Conservation (phyloP, 2,113 vertebrate genomes). For the Gulo gulo region DNA sequence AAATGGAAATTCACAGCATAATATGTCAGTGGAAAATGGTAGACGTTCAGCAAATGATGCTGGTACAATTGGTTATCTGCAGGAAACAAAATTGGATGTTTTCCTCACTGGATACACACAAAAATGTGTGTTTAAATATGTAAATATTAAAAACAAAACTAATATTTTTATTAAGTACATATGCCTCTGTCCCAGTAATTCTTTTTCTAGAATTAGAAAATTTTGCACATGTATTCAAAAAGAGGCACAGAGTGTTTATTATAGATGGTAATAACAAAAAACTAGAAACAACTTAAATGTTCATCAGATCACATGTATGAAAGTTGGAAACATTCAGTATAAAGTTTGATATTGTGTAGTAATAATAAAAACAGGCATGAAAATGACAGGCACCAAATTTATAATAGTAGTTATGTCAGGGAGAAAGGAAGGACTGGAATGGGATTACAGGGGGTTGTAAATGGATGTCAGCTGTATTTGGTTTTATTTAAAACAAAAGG, state of each 20-base stretch:
- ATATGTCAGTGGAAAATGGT: background rate
- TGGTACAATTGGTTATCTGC: background rate
- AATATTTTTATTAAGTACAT: background rate
- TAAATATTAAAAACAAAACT: background rate
- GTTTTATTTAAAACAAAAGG: background rate
- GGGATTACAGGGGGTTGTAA: background rate
- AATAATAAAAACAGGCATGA: background rate
- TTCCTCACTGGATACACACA: background rate
- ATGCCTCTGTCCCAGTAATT: background rate
- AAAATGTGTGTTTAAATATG: background rate
- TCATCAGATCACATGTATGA: background rate
- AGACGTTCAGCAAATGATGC: background rate
- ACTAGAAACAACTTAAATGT: background rate
- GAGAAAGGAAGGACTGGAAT: background rate
- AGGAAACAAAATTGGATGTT: background rate
- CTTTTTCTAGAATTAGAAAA: background rate
- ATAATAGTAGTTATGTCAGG: background rate
- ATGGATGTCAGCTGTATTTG: background rate
- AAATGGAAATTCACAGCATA: background rate
- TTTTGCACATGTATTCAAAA: background rate
- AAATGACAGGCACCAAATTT: background rate
- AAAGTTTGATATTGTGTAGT: background rate
- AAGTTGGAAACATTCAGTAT: background rate
- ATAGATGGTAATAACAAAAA: background rate
- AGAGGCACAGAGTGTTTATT: background rate